Evolutionary conservation across 92 coral and sea anemone species (phyloP).

Genomic region (Anthopleura xanthogrammica): DNA sequence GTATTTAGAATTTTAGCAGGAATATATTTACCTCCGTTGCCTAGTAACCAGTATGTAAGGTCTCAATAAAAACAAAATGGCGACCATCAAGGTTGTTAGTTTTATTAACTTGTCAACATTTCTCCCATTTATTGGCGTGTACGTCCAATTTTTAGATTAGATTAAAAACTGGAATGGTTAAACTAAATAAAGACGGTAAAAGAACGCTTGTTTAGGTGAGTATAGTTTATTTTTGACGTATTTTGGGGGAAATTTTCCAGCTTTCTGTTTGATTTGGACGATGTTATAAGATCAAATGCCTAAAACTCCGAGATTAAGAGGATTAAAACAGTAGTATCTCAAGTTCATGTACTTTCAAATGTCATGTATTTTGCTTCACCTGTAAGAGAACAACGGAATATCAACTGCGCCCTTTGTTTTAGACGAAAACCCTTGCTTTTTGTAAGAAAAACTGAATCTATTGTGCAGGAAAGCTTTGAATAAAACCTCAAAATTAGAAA

Average conservation of each 20-base stretch:
- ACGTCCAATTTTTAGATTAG: neutral
- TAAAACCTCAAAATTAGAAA: neutral
- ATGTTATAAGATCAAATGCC: neutral
- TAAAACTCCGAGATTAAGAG: neutral
- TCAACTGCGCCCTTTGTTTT: neutral
- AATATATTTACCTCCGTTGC: neutral
- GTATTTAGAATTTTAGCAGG: neutral
- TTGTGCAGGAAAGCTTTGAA: neutral
- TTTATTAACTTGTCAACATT: constrained; percentile 1
- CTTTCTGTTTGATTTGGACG: neutral
- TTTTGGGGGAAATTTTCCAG: neutral
- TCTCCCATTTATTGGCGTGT: neutral
- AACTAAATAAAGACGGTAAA: neutral
- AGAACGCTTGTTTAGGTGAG: neutral
- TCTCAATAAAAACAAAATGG: constrained; percentile 9
- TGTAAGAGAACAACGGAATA: neutral
- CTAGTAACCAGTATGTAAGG: neutral
- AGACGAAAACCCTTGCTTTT: neutral
- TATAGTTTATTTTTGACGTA: neutral
- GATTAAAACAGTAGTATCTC: neutral
- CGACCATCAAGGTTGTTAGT: neutral
- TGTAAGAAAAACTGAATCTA: neutral
- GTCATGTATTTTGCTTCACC: neutral
- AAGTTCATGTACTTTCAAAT: neutral
- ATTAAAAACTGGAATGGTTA: neutral